Conservation (phyloP, 1,140 invertebrate genomes). For the Drosophila tani region DNA sequence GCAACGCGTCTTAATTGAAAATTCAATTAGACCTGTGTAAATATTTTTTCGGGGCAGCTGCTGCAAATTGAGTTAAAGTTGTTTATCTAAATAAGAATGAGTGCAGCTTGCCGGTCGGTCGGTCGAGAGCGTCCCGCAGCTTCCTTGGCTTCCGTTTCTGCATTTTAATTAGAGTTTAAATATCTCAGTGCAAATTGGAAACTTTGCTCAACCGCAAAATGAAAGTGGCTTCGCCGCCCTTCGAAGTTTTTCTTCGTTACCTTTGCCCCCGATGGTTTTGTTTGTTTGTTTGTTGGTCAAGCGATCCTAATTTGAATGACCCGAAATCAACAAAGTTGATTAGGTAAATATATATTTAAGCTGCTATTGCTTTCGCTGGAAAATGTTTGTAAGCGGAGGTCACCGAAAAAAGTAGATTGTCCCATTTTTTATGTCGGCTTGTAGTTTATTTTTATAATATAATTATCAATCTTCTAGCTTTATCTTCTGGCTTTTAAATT, state of each 20-base stretch:
- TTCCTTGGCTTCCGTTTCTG: constrained; percentile 39
- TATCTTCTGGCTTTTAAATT: no score
- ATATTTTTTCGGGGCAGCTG: constrained; percentile 74
- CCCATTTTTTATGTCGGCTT: no score
- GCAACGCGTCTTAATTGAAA: constrained; percentile 78
- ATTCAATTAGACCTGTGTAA: constrained; percentile 83
- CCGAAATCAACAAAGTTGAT: constrained; percentile 63
- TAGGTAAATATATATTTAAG: constrained; percentile 45
- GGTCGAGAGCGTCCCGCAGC: not conserved
- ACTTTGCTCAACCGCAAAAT: constrained; percentile 77
- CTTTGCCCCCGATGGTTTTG: constrained; percentile 5
- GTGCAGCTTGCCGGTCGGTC: constrained; percentile 49
- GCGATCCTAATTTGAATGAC: constrained; percentile 62
- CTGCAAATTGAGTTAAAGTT: constrained; percentile 77
- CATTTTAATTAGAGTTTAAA: constrained; percentile 84
- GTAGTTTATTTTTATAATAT: no score
- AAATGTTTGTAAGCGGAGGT: not conserved
- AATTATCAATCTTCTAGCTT: no score
- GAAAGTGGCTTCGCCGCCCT: constrained; percentile 74
- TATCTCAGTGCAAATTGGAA: constrained; percentile 79
- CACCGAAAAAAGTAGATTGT: no score
- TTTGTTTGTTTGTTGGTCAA: constrained; percentile 30
- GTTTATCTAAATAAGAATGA: constrained; percentile 78
- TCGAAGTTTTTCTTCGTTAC: constrained; percentile 32
- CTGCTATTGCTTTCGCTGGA: constrained; percentile 5